Base-by-base conservation (phyloP, 1,140 invertebrate species). In the Episyrphus balteatus region DNA sequence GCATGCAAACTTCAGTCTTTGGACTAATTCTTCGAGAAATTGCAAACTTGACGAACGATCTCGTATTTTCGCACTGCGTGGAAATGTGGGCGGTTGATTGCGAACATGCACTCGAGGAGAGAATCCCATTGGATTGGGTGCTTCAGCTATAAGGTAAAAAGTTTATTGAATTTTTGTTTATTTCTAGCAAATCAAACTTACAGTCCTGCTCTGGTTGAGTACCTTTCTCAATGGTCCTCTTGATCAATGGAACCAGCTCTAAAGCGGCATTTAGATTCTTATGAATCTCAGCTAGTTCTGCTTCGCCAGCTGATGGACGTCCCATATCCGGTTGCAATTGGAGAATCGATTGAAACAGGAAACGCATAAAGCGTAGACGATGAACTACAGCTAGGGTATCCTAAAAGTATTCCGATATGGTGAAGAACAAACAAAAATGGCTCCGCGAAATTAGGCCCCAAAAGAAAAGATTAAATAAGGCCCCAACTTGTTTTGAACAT, bases 61-160 rank as follows among this genome's bases (percentile, higher is more conserved):
- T 54, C 89, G 89, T 55, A 98, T 94, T 70, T 90, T 86, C 1
- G 92, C 93, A 69, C 95, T 97, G 2, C 94, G 77, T 10, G 95
- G 95, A 76, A 98, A 98, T n/a, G 94, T 96, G 1, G 94, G 93
- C 34, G 94, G 94, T 26, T 97, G 72, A 30, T 96, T 74, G 52
- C 93, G 80, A 70, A 96, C 92, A 72, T 97, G 97, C 32, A 95
- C 85, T 64, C 93, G 80, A 17, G 93, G 91, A 63, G 97, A 92
- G 73, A 98, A 98, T 1, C 92, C 92, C 75, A 92, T 81, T 0
- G 76, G 73, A 55, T 78, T 78, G 5, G 75, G 76, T 11, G 71
- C 70, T 43, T 77, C 76, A 13, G 73, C 75, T 78, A 51, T 21
- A 43, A 44, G 46, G 42, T 44, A 17, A 15, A 8, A 15, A 21